Evolutionary conservation across 2,113 vertebrate species (phyloP), one percentile per base, ranked within the genome.

Genomic region (Serilophus lunatus): DNA sequence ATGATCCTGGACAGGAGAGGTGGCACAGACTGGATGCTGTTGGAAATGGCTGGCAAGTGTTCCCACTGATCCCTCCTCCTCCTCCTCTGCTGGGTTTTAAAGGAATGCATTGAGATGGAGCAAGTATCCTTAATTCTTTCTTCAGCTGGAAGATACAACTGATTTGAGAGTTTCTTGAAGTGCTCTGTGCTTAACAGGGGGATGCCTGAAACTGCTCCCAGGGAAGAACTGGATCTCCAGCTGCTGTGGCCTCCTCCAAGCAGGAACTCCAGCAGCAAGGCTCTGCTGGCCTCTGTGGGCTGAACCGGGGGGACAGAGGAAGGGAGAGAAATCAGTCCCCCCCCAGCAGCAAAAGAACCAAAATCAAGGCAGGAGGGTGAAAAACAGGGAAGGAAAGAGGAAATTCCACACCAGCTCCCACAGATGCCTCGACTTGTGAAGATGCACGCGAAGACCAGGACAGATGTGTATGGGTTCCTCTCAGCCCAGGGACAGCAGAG

Each of bases 121-220:
- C 19, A 47, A 65, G 22, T 60, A 47, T 35, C 82, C 84, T 71
- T 51, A 71, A 88, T 25, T 75, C 40, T 77, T 88, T 25, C 59
- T 86, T 70, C 3, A 1, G 9, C 68, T 77, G 23, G 26, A 82
- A 82, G 9, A n/a, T 9, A 44, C 23, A 89, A 25, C 15, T 20
- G 57, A 71, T 60, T 40, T 49, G 40, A 65, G 31, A 29, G 29
- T 59, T 82, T 70, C 59, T 77, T 82, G 23, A 82, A 75, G 65
- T 51, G 31, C 36, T 8, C 35, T 71, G 18, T 22, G 54, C 16
- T 81, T 82, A 83, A 70, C 14, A 74, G 64, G 44, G 38, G 47
- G 38, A 44, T 45, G 20, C 60, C 60, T 7, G 35, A n/a, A 19
- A 4, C 0, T 0, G 3, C 44, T 70, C 25, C 69, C 29, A 9